Evolutionary conservation across 2,888 invertebrate genomes (phyloP).

Genomic region (Ecliptopera silaceata): DNA sequence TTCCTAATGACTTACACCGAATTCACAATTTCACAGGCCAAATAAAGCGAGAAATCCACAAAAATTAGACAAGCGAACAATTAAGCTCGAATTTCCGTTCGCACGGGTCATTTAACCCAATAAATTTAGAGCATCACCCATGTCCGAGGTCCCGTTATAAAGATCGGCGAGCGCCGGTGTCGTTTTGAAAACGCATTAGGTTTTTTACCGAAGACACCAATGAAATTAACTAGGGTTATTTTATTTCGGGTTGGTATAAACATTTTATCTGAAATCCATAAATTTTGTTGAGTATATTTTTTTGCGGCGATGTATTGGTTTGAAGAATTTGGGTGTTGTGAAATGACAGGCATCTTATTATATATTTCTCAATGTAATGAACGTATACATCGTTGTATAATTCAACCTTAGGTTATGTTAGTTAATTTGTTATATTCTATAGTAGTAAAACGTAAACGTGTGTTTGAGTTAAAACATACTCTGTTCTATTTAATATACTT

Average conservation of each 20-base stretch:
- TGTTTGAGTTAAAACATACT: too few relatives aligned
- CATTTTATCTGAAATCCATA: too few relatives aligned
- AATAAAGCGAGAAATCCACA: constrained; percentile 71
- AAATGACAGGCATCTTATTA: too few relatives aligned
- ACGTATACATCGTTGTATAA: too few relatives aligned
- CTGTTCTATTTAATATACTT: too few relatives aligned
- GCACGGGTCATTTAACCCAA: constrained; percentile 75
- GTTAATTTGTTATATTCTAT: too few relatives aligned
- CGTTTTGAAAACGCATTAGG: constrained; percentile 68
- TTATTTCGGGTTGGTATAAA: constrained; percentile 6
- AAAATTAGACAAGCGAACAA: constrained; percentile 76
- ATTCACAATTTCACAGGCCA: constrained; percentile 52
- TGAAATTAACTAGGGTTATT: constrained; percentile 58
- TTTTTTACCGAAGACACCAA: constrained; percentile 65
- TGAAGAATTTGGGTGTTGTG: too few relatives aligned
- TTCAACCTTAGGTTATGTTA: too few relatives aligned
- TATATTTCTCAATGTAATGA: too few relatives aligned
- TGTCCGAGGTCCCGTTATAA: constrained; percentile 71
- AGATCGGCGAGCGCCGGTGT: constrained; percentile 64
- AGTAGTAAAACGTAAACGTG: too few relatives aligned
- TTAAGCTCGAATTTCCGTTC: constrained; percentile 69
- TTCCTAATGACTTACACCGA: not conserved
- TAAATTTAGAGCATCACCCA: constrained; percentile 79
- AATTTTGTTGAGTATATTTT: too few relatives aligned
- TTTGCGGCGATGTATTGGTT: too few relatives aligned